Evolutionary conservation across 2,888 invertebrate genomes (phyloP), one percentile per base, ranked within the genome.

Genomic region (Zeuzera pyrina): DNA sequence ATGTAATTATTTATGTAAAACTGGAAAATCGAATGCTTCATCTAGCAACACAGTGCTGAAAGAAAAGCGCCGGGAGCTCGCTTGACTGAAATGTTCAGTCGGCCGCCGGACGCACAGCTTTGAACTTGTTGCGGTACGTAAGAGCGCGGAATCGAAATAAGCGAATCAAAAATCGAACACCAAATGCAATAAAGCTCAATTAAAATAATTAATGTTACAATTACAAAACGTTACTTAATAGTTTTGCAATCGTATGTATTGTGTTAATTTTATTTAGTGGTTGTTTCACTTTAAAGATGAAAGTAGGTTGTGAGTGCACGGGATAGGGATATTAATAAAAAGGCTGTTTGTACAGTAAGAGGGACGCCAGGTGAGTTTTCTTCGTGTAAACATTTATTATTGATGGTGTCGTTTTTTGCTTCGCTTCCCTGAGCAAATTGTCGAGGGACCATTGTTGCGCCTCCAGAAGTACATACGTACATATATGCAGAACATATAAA

Each of bases 21-120:
- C 39, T 16, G 33, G 47, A 52, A 55, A 60, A 41, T 35, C 34
- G 42, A 38, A 52, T 49, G 48, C 45, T 36, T 29, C 19, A 29
- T 31, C 39, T 58, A 45, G 74, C 68, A 73, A 72, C 70, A 62
- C 53, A 41, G 42, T 35, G 38, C 47, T 48, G 48, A 49, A 53
- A 52, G 48, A 47, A 57, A 54, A 60, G 45, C 52, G 52, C 67
- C 67, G 68, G 68, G 51, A 52, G 53, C 51, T 51, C 48, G 47
- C 43, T 44, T 45, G 33, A 45, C 46, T 35, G 33, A 36, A 25
- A 12, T 25, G 5, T 58, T 70, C 71, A 78, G 78, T 78, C 61
- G 60, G 56, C 63, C 72, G 72, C 66, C 60, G 54, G 54, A n/a
- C n/a, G n/a, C n/a, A n/a, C n/a, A n/a, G n/a, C n/a, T n/a, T n/a